phyloP scores from a whole-genome alignment of 2,797 vertebrate genomes.

The Nyctibius grandis region DNA sequence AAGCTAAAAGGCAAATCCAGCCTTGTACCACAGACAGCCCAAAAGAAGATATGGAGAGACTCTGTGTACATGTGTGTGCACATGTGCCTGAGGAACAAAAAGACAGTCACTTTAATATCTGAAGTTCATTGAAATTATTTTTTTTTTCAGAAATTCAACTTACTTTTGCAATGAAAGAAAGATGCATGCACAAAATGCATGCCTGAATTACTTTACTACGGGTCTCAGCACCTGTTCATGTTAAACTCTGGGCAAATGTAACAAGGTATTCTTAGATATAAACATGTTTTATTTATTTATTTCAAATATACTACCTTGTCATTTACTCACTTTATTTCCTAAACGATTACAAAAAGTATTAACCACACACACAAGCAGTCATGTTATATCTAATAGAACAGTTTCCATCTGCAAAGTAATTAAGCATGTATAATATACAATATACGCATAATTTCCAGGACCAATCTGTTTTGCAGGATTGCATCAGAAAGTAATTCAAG shows the following conservation, averaged over 20 bases:
- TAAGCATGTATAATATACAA: neutral
- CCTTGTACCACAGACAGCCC: neutral
- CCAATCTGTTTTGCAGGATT: neutral
- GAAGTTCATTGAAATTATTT: neutral
- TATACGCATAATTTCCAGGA: neutral
- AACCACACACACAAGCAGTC: neutral
- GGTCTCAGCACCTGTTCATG: neutral
- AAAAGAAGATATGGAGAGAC: neutral
- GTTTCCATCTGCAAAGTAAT: neutral
- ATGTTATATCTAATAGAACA: neutral
- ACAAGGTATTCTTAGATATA: neutral
- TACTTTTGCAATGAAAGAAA: neutral
- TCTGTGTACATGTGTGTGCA: too few species aligned
- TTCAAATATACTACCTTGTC: neutral
- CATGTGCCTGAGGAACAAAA: neutral
- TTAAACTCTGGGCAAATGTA: neutral
- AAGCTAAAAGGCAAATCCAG: neutral
- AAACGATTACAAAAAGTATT: rapidly evolving
- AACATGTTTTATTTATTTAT: neutral
- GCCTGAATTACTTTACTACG: neutral
- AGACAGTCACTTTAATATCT: neutral
- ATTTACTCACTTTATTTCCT: neutral
- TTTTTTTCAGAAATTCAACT: neutral
- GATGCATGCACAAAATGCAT: neutral
- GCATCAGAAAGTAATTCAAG: neutral